Evolutionary conservation across 23 tunicate species (phyloP), one percentile per base, ranked within the genome.

Genomic region (Styela plicata): DNA sequence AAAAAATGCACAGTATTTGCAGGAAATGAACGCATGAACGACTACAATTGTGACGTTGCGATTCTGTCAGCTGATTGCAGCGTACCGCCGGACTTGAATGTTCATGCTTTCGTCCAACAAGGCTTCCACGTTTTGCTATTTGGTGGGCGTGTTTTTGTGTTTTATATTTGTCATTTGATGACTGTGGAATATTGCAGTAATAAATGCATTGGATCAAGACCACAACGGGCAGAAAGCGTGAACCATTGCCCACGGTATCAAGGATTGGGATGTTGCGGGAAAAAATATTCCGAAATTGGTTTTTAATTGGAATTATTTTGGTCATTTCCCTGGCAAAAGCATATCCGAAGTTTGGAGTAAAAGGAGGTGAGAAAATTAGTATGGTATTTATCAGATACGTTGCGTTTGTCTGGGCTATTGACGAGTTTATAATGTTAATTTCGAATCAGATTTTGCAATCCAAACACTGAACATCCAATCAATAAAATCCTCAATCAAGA

Each of bases 301-400:
- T 96, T 88, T 52, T 96, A 23, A 34, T 93, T 65, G 99, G 99
- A 70, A 94, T 96, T 64, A 85, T 85, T 20, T 18, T 92, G 2
- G 97, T 96, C 20, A 96, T 96, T 24, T 23, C 90, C 33, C 73
- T 91, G 25, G 99, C 99, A 2, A 74, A 74, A 79, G 78, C 83
- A 22, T 83, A 91, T 69, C 99, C 99, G 0, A 65, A 32, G 21
- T 64, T 96, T 81, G 99, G 98, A 84, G 76, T 34, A 28, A 87
- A 89, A 80, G 95, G 89, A 85, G 89, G 89, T 89, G 63, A 33
- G 67, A 36, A n/a, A n/a, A n/a, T n/a, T n/a, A n/a, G n/a, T n/a
- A n/a, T n/a, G n/a, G n/a, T n/a, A n/a, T n/a, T n/a, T n/a, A n/a
- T n/a, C n/a, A n/a, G n/a, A n/a, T n/a, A n/a, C n/a, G n/a, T n/a